phyloP scores from a whole-genome alignment of 2,888 invertebrate genomes.

The Petrolisthes cinctipes region DNA sequence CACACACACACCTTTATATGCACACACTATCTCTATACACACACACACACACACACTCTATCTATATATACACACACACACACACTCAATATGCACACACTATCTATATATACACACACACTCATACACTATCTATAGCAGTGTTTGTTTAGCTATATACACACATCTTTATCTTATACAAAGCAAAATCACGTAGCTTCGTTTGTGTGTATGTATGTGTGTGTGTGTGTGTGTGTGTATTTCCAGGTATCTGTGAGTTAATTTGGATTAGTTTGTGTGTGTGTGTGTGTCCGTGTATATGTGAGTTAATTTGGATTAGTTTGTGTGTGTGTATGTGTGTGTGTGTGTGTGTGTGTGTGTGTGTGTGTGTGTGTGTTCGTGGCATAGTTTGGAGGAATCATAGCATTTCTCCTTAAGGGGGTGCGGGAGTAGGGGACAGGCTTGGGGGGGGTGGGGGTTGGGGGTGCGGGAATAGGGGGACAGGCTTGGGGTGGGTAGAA shows the following conservation, averaged over 20 bases:
- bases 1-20: not conserved
- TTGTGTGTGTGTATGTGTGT: not conserved
- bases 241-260: not conserved
- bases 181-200: not conserved
- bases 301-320: not conserved
- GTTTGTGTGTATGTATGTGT: slow-evolving; percentile 7
- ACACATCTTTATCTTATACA: not conserved
- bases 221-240: slow-evolving; percentile 16
- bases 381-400: too few species aligned
- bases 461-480: too few species aligned
- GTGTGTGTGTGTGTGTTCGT: not conserved
- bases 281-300: slow-evolving; percentile 16
- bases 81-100: too few species aligned
- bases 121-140: not conserved
- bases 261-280: not conserved
- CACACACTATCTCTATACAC: not conserved
- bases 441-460: too few species aligned
- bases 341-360: slow-evolving; percentile 4
- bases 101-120: too few species aligned
- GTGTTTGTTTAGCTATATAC: not conserved
- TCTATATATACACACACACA: too few species aligned
- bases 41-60: too few species aligned
- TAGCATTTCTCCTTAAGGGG: too few species aligned
- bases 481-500: too few species aligned
- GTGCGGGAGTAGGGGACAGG: too few species aligned